phyloP scores from a whole-genome alignment of 2,113 vertebrate genomes.

The Boulengeromyrus knoepffleri region DNA sequence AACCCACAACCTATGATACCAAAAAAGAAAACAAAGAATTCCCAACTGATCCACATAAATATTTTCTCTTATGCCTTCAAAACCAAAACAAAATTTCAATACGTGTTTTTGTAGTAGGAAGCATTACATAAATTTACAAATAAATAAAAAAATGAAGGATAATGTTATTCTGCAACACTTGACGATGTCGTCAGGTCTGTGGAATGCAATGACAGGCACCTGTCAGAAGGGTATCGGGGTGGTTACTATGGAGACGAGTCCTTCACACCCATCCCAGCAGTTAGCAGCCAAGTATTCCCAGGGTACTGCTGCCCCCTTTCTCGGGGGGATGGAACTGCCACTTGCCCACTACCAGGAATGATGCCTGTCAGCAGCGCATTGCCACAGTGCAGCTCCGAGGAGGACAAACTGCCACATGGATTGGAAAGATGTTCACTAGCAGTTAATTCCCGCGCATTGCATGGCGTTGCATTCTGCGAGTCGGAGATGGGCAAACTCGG shows the following conservation, averaged over 20 bases:
- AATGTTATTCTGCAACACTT: not conserved
- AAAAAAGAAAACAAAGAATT: not conserved
- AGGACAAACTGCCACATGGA: not conserved
- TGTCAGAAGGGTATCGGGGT: not conserved
- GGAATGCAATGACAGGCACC: constrained; percentile 7
- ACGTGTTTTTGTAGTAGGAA: not conserved
- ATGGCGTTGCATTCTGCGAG: not conserved
- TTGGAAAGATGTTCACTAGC: not conserved
- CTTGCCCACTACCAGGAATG: not conserved
- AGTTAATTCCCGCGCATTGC: not conserved
- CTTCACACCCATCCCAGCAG: not conserved
- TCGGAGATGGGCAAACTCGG: not conserved
- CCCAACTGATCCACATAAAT: not conserved
- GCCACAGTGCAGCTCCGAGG: not conserved
- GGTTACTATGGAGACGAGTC: not conserved
- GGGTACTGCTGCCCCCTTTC: not conserved
- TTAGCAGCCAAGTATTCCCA: not conserved
- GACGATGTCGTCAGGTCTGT: not conserved
- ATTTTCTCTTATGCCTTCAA: not conserved
- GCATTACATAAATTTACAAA: constrained; percentile 10
- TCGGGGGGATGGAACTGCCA: not conserved
- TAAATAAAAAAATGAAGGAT: not conserved
- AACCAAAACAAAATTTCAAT: constrained; percentile 5
- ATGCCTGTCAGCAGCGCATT: not conserved
- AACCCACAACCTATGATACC: not conserved